phyloP scores from a whole-genome alignment of 2,797 vertebrate species.

The Typhlichthys subterraneus region DNA sequence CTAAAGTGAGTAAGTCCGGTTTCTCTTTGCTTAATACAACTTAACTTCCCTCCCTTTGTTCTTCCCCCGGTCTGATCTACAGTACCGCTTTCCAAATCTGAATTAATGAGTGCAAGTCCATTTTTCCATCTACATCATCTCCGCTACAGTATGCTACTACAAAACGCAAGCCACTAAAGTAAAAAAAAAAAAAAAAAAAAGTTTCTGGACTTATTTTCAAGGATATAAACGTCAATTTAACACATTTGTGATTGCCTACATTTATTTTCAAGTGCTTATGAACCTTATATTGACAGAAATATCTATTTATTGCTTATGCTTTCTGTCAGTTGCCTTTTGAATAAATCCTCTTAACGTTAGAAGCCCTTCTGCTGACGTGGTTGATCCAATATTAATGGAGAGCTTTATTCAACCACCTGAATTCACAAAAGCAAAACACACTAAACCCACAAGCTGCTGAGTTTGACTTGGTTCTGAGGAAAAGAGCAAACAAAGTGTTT shows the following conservation, averaged over 20 bases:
- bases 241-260: constrained; percentile 28
- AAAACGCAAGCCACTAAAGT: constrained; percentile 4
- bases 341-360: constrained; percentile 27
- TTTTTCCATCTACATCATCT: constrained; percentile 27
- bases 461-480: constrained; percentile 47
- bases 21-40: too few relatives aligned
- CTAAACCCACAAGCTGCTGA: constrained; percentile 57
- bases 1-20: constrained; percentile 8
- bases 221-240: constrained; percentile 25
- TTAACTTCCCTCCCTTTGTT: constrained; percentile 15
- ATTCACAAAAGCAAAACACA: constrained; percentile 48
- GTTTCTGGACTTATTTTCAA: constrained; percentile 27
- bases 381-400: constrained; percentile 60
- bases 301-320: constrained; percentile 23
- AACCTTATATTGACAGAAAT: constrained; percentile 22
- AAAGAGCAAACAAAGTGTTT: constrained; percentile 44
- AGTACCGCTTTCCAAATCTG: constrained; percentile 7
- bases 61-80: background rate
- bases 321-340: constrained; percentile 18
- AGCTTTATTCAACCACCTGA: constrained; percentile 54
- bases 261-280: constrained; percentile 23
- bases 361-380: constrained; percentile 49
- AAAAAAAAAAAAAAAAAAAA: too few relatives aligned
- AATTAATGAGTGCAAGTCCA: constrained; percentile 32
- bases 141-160: constrained; percentile 7